Conservation (phyloP, 1,140 invertebrate species). For the Sinonovacula constricta region DNA sequence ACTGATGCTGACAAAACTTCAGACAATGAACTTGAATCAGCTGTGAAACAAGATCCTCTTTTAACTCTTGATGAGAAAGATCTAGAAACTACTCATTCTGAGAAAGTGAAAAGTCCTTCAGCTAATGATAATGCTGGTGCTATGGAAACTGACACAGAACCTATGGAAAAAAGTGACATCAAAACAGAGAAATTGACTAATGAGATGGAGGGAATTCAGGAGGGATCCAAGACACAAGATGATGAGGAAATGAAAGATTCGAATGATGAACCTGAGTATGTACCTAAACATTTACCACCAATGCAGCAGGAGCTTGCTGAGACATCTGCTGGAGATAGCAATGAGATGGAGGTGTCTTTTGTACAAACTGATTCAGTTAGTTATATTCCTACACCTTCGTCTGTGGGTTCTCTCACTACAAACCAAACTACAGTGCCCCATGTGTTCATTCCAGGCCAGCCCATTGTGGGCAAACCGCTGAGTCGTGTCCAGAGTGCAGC, state of each 20-base stretch:
- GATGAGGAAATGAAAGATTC: too few relatives aligned
- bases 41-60: too few relatives aligned
- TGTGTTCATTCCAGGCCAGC: background rate
- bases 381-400: too few relatives aligned
- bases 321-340: background rate
- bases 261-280: too few relatives aligned
- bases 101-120: background rate
- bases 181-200: too few relatives aligned
- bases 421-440: background rate
- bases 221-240: too few relatives aligned
- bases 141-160: background rate
- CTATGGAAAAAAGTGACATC: background rate
- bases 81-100: background rate
- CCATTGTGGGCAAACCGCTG: background rate
- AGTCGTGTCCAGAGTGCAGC: constrained; percentile 12
- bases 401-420: too few relatives aligned
- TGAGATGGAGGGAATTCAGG: background rate
- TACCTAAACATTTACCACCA: too few relatives aligned
- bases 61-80: background rate
- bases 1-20: background rate
- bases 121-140: background rate
- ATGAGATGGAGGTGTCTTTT: background rate
- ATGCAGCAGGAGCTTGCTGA: background rate
- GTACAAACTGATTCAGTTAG: background rate
- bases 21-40: background rate